Evolutionary conservation across 2,888 invertebrate genomes (phyloP), one percentile per base, ranked within the genome.

Genomic region (Cinara cedri): DNA sequence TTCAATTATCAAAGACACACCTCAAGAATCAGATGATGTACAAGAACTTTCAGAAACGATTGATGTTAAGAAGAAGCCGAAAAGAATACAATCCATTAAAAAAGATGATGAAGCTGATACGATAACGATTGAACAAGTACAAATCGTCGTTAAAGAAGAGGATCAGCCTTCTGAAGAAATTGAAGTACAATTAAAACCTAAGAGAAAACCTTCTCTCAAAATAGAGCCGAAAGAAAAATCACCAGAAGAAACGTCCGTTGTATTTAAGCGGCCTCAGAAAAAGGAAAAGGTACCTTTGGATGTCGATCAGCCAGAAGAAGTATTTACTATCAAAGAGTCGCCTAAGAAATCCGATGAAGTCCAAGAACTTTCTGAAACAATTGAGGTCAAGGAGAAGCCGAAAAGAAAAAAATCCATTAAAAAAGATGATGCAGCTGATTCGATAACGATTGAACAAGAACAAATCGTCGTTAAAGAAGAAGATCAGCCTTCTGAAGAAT

Each of bases 261-360:
- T 63, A 8, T 81, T 81, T n/a, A 57, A 76, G 62, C 63, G 63
- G 49, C 51, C 24, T 2, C 21, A 81, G 65, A 82, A 83, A 72
- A 82, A 83, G 81, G 81, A 65, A 4, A 10, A 82, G 26, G 72
- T 82, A 70, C 78, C 81, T 60, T 82, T 83, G 72, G 82, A 80
- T 42, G 83, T 83, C 85, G 57, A 84, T 83, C 78, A 86, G 57
- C 84, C 83, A 80, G 75, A 60, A 70, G 82, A 82, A 46, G 84
- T 84, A 70, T 83, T 83, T 3, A 82, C 81, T 16, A 84, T 85
- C 75, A 84, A 84, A 81, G 82, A 85, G 42, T 82, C 83, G 66
- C 78, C 83, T 66, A 83, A 82, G 72, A 83, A 83, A 68, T 82
- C 83, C 42, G 84, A 85, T 80, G 84, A 54, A n/a, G 1, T 51